Base-by-base conservation (phyloP, 2,888 invertebrate species). In the Agrilus mali region DNA sequence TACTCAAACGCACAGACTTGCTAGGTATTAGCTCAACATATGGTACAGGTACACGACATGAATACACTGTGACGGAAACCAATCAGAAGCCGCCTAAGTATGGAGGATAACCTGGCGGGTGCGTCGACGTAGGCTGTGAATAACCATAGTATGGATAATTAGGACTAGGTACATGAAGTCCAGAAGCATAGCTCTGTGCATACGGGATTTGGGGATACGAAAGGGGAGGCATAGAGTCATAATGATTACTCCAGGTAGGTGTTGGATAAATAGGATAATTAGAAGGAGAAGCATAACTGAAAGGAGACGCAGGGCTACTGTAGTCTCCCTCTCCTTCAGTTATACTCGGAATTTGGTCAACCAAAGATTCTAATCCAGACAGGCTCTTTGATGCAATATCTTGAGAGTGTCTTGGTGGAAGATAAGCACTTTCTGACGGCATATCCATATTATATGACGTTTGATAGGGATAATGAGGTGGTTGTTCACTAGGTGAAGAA, bases 261-360 rank as follows among this genome's bases (percentile, higher is more conserved):
- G 66, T 66, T 12, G 66, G 66, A 50, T 66, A 66, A 40, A 66
- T 48, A 8, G 66, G 66, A 49, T 66, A 66, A 38, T 65, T 62
- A 40, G 63, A 59, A 47, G 60, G 53, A 31, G 62, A 55, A 22
- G 61, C 59, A 49, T 62, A 61, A 50, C 60, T 60, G 50, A 63
- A 63, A 38, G 64, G 64, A 36, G 61, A 61, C 37, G 69, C 64
- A 47, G 69, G 64, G 50, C 61, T 60, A 50, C 65, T 66, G 49
- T 67, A 70, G 44, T 71, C 72, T 31, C 63, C 53, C 36, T 76
- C 78, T 6, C 81, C 82, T 56, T 88, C 87, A 43, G 83, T 80
- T 65, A 88, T 85, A 56, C 86, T 84, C 40, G 89, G 90, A 66
- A 90, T 90, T 73, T 90, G 90, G 70, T 90, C 89, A 50, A 90